Evolutionary conservation across 2,113 vertebrate genomes (phyloP), one percentile per base, ranked within the genome.

Genomic region (Pluvianellus socialis): DNA sequence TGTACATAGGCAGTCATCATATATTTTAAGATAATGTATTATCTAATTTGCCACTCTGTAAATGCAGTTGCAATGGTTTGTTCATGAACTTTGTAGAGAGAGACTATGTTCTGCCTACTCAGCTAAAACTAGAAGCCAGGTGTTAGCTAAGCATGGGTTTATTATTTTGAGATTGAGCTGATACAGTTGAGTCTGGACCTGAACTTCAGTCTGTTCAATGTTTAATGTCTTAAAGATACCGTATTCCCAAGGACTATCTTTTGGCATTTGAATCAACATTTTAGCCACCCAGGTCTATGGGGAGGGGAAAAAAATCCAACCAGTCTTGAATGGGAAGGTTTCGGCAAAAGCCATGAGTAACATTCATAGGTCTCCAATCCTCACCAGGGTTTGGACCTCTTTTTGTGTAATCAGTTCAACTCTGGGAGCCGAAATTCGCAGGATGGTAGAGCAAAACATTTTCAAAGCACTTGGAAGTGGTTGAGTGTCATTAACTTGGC

Each of bases 241-340:
- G 42, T 61, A 28, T 59, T 75, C 26, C 38, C 4, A 67, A 81
- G 52, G 23, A 27, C n/a, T 38, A 6, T 33, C 9, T 89, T 86
- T 70, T 53, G 42, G 32, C 26, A 71, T 59, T 27, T 23, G 8
- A 72, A 42, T 79, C 21, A 56, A 33, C 6, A 3, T 76, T 90
- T 82, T 32, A 79, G 42, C 58, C 30, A 72, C 12, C 0, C 19
- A 38, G 2, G 1, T 74, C 6, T 74, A 26, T 0, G 0, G 20
- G 45, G n/a, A 75, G 4, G 15, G 8, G 20, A 59, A 50, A 70
- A 70, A 55, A 33, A 2, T 12, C 3, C 38, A 30, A 71, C 2
- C 0, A 1, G 2, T 20, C 18, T 71, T 53, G 42, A 23, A 49
- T 20, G 18, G 35, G 11, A 12, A 79, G 28, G 5, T 47, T 77